Conservation (phyloP, 1,140 invertebrate genomes). For the Scaptomyza pallida region DNA sequence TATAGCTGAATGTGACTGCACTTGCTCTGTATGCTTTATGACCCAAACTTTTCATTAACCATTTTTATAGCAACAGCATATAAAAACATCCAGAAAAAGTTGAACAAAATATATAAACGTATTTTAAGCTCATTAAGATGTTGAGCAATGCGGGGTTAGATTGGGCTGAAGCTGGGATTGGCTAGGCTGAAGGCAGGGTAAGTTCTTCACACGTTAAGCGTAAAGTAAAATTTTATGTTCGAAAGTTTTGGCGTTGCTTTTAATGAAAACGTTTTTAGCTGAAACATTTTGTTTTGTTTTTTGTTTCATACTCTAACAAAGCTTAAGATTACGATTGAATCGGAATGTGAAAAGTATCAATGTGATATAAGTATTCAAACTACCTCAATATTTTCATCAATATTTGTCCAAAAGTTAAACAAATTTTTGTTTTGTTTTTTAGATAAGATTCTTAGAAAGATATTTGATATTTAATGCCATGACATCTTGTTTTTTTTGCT, state of each 20-base stretch:
- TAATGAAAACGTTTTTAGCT: conserved; percentile 50
- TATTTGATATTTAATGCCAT: too few relatives aligned
- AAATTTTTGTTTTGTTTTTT: too few relatives aligned
- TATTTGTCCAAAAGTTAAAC: too few relatives aligned
- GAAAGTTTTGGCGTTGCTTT: conserved; percentile 45
- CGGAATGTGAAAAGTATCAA: not conserved
- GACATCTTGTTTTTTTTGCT: conserved; percentile 8
- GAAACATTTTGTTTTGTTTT: too few relatives aligned
- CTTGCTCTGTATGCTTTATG: conserved; percentile 37
- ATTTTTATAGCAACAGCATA: conserved; percentile 41
- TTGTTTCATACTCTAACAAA: not conserved
- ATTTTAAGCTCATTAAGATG: conserved; percentile 49
- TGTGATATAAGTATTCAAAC: too few relatives aligned
- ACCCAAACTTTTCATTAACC: conserved; percentile 51
- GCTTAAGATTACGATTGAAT: not conserved
- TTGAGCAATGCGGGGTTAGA: not conserved
- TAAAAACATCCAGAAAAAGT: conserved; percentile 11
- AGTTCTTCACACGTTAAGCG: conserved; percentile 63
- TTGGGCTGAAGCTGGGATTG: not conserved
- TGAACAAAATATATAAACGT: conserved; percentile 42
- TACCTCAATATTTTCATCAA: too few relatives aligned
- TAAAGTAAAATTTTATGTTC: conserved; percentile 53
- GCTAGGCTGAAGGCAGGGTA: not conserved
- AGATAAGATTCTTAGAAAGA: too few relatives aligned
- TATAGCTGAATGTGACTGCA: conserved; percentile 2